These are phyloP conservation scores for Helicorthomorpha holstii DNA, from an alignment of 1,140 invertebrate genomes.

Conservation along the genomic window DNA sequence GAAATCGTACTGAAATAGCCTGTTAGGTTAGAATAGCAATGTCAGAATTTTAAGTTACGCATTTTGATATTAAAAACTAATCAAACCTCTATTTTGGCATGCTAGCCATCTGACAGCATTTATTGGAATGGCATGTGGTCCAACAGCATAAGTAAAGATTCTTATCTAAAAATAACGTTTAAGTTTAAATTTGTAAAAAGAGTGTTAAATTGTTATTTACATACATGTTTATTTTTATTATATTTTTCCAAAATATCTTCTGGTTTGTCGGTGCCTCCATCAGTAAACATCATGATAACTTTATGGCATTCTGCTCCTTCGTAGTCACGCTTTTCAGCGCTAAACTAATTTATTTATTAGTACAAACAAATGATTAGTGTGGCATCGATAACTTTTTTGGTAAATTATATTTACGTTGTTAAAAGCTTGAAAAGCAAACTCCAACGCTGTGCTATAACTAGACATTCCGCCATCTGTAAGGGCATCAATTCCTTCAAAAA, in stretches of 20 bases:
- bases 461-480: slow-evolving; percentile 31
- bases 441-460: slow-evolving; percentile 34
- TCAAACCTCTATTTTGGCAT: slow-evolving; percentile 16
- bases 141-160: slow-evolving; percentile 25
- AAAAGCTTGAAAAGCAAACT: slow-evolving; percentile 31
- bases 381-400: neutral
- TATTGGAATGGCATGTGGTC: slow-evolving; percentile 26
- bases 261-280: slow-evolving; percentile 40
- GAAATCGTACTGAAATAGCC: slow-evolving; percentile 32
- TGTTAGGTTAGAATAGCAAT: too few relatives aligned
- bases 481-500: slow-evolving; percentile 25
- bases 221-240: slow-evolving; percentile 26
- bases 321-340: slow-evolving; percentile 10
- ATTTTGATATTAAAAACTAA: neutral
- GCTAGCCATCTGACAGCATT: slow-evolving; percentile 24
- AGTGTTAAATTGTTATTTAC: neutral
- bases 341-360: slow-evolving; percentile 11
- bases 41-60: slow-evolving; percentile 9
- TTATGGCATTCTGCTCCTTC: slow-evolving; percentile 34
- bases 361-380: neutral
- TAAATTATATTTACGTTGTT: slow-evolving; percentile 23
- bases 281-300: slow-evolving; percentile 42
- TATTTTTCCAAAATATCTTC: slow-evolving; percentile 33
- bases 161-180: slow-evolving; percentile 15
- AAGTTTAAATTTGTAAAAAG: neutral